These are phyloP conservation scores for Brenthis ino DNA, from an alignment of 2,888 invertebrate species.

Conservation along the genomic window DNA sequence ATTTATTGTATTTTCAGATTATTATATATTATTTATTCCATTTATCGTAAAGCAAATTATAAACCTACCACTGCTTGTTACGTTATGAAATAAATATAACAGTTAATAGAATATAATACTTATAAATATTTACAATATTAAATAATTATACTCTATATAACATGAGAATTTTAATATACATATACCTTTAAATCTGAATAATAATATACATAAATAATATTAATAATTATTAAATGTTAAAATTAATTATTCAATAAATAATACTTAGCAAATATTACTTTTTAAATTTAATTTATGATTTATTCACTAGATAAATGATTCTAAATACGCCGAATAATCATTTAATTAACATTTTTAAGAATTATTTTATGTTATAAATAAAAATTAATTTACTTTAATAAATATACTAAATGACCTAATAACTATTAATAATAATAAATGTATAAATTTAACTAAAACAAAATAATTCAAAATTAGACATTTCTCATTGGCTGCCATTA, in stretches of 20 bases:
- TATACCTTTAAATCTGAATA: neutral
- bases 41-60: no score
- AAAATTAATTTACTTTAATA: neutral
- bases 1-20: neutral
- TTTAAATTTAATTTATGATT: neutral
- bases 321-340: neutral
- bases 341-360: no score
- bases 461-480: neutral
- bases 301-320: neutral
- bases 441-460: neutral
- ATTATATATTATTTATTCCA: neutral
- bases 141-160: no score
- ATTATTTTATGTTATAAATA: no score
- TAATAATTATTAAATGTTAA: neutral
- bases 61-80: neutral
- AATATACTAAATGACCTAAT: neutral
- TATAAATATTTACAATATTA: no score
- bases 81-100: constrained; percentile 1
- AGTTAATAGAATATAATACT: neutral
- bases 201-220: neutral
- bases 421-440: constrained; percentile 3
- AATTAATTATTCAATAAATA: neutral
- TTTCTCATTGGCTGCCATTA: no score
- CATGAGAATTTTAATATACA: no score
- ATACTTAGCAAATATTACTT: neutral